Evolutionary conservation across 92 coral and sea anemone genomes (phyloP).

Genomic region (Phenganax marumi): DNA sequence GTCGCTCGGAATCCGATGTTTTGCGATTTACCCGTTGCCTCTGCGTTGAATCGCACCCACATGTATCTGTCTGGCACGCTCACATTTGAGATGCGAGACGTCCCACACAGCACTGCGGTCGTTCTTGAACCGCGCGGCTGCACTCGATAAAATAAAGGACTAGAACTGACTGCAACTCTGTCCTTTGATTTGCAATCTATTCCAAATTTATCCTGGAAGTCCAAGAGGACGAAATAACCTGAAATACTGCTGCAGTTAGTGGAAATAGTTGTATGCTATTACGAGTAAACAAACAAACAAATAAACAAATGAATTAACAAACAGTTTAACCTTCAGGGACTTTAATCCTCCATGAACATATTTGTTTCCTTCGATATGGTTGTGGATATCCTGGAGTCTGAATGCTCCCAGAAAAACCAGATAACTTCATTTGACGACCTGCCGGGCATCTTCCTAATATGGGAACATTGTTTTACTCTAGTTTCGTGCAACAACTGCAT

Average conservation of each 20-base stretch:
- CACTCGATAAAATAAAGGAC: neutral
- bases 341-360: constrained; percentile 77
- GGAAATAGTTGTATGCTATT: no score
- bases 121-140: constrained; percentile 43
- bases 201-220: constrained; percentile 66
- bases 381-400: constrained; percentile 81
- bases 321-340: constrained; percentile 25
- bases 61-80: constrained; percentile 64
- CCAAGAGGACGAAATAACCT: constrained; percentile 69
- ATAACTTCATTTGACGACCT: constrained; percentile 49
- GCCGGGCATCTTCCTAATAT: constrained; percentile 68
- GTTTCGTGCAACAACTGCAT: no score
- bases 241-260: neutral
- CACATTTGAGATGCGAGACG: constrained; percentile 68
- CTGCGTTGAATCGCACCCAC: constrained; percentile 80
- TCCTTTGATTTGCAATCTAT: constrained; percentile 56
- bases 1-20: constrained; percentile 70
- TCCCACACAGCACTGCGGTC: constrained; percentile 72
- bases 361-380: constrained; percentile 56
- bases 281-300: no score
- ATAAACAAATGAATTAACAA: no score
- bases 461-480: no score
- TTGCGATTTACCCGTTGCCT: constrained; percentile 31
- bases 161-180: constrained; percentile 74
- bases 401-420: constrained; percentile 61